Evolutionary conservation across 1,140 invertebrate species (phyloP).

Genomic region (Eurosta solidaginis): DNA sequence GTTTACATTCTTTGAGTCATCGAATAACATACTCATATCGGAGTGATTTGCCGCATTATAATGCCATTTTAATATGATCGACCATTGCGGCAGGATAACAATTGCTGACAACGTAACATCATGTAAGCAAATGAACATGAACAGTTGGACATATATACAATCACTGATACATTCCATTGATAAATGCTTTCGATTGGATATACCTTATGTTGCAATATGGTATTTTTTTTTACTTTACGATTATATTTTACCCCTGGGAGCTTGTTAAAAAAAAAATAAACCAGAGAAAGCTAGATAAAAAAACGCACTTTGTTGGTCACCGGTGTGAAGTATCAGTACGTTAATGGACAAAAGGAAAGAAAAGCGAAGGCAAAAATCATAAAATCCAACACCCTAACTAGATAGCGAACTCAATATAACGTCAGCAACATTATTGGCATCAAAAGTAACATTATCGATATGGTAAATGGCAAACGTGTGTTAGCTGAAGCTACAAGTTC

Average conservation of each 20-base stretch:
- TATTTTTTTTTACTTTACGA: constrained; percentile 1
- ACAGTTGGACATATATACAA: background rate
- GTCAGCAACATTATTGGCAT: background rate
- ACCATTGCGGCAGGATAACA: constrained; percentile 7
- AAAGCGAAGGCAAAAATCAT: background rate
- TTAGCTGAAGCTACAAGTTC: background rate
- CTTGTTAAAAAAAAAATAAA: constrained; percentile 20
- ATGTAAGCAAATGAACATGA: constrained; percentile 7
- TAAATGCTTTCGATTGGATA: too few species aligned
- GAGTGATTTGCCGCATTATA: constrained; percentile 11
- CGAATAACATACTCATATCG: background rate
- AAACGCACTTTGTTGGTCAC: background rate
- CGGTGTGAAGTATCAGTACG: background rate
- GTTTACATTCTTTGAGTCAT: background rate
- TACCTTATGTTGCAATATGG: too few species aligned
- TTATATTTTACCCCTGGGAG: constrained; percentile 19
- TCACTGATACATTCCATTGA: background rate
- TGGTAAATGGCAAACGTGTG: background rate
- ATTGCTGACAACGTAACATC: background rate
- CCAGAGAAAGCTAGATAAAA: background rate
- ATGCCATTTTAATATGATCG: background rate
- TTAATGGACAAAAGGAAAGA: background rate
- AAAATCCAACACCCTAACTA: background rate
- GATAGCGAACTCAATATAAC: background rate
- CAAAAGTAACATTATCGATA: background rate